Base-by-base conservation (phyloP, 1,140 invertebrate species). In the Diorhabda sublineata region DNA sequence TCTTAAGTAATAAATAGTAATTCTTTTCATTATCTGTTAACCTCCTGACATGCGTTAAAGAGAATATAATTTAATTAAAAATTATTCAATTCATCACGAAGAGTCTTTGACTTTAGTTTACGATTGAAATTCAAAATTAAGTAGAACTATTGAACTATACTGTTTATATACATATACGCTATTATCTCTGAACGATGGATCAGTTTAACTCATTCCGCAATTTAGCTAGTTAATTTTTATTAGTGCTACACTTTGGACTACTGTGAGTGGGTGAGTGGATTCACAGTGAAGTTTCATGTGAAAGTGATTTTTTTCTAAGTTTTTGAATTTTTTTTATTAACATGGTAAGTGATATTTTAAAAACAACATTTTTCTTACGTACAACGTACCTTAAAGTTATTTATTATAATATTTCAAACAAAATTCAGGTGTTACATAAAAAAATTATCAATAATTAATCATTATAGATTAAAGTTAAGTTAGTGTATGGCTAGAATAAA, bases 211-310 rank as follows among this genome's bases (percentile, higher is more conserved):
- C 69, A 71, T 73, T 71, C 63, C 68, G 72, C 67, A 75, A 75
- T 75, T 75, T 69, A 75, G 73, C 69, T 71, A 72, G 74, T 75
- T 75, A 75, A 75, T 61, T 75, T 70, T 72, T 68, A 70, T 75
- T 75, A 68, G 67, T 70, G 66, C 57, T 47, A 56, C 56, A 71
- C 65, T 58, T 41, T 59, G 56, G 58, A 58, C 62, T 65, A 60
- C 62, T 61, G 62, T 64, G 66, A 65, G 66, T 58, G 11, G 8
- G 43, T 60, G 44, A 67, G 60, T 62, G 64, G 26, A 58, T 70
- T 47, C 41, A 43, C n/a, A 65, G 64, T 58, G 58, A 42, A 26
- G 47, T 45, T 42, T 70, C 56, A 45, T 70, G 42, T 45, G 26
- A 26, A 26, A 26, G 26, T 26, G 26, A 26, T n/a, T 69, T 57